A percentile compares a stretch with the other conserved stretches of the same genome.
Evolutionary conservation across 2,113 vertebrate genomes (phyloP).

Genomic region (Coptodon rendalli): DNA sequence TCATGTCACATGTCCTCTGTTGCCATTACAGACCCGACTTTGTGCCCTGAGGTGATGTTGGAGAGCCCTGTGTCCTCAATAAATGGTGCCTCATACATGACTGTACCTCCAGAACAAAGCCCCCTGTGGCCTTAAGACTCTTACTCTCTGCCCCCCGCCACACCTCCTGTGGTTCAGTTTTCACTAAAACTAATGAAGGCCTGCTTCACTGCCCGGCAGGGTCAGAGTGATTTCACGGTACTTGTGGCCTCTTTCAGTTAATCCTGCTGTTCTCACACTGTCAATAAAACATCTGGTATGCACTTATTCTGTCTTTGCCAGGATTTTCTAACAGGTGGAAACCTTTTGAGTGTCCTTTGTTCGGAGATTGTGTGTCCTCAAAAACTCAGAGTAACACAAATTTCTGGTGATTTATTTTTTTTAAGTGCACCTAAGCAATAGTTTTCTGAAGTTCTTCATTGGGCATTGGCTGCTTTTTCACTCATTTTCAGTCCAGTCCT

Average conservation of each 20-base stretch:
- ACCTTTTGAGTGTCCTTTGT: neutral
- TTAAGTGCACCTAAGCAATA: neutral
- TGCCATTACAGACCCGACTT: neutral
- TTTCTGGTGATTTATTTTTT: neutral
- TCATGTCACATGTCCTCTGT: neutral
- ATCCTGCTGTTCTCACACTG: neutral
- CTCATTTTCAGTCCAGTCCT: neutral
- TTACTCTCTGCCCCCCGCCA: neutral
- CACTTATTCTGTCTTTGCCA: neutral
- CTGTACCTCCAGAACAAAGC: slow-evolving; percentile 19
- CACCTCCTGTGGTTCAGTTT: neutral
- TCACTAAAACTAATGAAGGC: neutral
- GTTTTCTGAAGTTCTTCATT: neutral
- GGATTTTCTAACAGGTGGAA: neutral
- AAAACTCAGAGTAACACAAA: neutral
- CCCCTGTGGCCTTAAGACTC: neutral
- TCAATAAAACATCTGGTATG: neutral
- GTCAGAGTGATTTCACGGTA: neutral
- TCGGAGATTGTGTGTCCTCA: neutral
- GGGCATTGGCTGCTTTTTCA: neutral
- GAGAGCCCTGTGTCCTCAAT: neutral
- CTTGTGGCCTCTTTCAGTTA: neutral
- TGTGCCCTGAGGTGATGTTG: neutral
- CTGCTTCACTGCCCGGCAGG: neutral
- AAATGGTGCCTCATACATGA: slow-evolving; percentile 18